These are phyloP conservation scores for Petaurus breviceps DNA, from an alignment of 2,113 vertebrate genomes.

Conservation along the genomic window DNA sequence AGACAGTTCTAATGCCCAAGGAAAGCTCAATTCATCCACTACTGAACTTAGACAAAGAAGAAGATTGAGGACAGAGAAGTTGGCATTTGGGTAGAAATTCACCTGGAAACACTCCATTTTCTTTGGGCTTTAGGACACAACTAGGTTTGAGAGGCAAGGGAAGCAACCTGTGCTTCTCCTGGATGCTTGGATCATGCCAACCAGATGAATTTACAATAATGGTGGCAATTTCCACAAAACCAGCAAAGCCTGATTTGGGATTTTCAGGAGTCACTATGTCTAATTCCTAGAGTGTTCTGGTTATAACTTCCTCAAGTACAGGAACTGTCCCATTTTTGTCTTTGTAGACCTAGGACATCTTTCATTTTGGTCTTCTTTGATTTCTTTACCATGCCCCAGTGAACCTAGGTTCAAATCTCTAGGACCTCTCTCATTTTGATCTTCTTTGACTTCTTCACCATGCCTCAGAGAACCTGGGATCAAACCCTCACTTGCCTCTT, in stretches of 20 bases:
- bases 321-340: background rate
- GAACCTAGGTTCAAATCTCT: background rate
- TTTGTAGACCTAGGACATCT: background rate
- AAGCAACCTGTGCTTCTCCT: background rate
- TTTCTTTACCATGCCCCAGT: background rate
- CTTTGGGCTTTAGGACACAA: background rate
- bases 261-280: conserved; percentile 38
- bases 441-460: too few species aligned
- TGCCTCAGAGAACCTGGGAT: too few species aligned
- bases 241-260: conserved; percentile 34
- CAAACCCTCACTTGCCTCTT: background rate
- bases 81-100: background rate
- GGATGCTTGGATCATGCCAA: conserved; percentile 8
- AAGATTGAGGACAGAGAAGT: conserved; percentile 9
- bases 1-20: background rate
- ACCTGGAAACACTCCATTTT: background rate
- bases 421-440: too few species aligned
- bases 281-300: conserved; percentile 40
- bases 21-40: background rate
- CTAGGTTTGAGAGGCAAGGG: background rate
- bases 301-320: conserved; percentile 1
- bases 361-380: background rate
- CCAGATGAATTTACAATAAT: conserved; percentile 30
- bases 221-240: background rate
- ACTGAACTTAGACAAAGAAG: conserved; percentile 44